Percentiles rank a stretch among this genome's conserved stretches.
Conservation (phyloP, 2,797 vertebrate species). For the Malurus leucopterus region DNA sequence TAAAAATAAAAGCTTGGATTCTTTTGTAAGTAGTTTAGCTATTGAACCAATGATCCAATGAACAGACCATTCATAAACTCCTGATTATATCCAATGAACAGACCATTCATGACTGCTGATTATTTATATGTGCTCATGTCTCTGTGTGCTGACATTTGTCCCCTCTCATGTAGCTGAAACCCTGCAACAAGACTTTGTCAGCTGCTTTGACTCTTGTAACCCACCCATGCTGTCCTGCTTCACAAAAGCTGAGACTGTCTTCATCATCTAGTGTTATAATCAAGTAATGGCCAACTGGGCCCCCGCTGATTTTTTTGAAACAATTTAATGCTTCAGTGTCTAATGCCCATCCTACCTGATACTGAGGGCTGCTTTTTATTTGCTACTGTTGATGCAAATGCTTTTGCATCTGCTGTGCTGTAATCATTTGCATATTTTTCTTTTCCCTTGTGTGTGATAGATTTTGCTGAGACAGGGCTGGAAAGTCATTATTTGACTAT, state of each 20-base stretch:
- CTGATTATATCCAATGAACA: neutral
- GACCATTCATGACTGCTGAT: neutral
- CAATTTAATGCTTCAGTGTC: neutral
- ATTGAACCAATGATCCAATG: neutral
- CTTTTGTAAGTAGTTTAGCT: neutral
- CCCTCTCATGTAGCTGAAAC: neutral
- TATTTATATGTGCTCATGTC: neutral
- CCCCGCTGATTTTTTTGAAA: neutral
- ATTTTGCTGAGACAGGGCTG: neutral
- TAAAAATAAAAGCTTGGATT: neutral
- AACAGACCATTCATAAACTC: neutral
- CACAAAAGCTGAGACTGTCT: neutral
- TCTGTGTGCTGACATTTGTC: neutral
- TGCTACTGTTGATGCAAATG: neutral
- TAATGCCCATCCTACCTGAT: neutral
- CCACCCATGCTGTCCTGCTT: neutral
- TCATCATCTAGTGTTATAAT: neutral
- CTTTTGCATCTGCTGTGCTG: accelerated
- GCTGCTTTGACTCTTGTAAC: neutral
- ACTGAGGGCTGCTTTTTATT: neutral
- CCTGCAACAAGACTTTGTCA: neutral
- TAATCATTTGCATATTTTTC: neutral
- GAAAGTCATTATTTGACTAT: neutral
- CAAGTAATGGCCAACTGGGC: neutral
- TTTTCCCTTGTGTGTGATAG: neutral